Percentiles rank a stretch among this genome's conserved stretches.
These are phyloP conservation scores for Diorhabda carinulata DNA, from an alignment of 1,140 invertebrate species.

Conservation along the genomic window DNA sequence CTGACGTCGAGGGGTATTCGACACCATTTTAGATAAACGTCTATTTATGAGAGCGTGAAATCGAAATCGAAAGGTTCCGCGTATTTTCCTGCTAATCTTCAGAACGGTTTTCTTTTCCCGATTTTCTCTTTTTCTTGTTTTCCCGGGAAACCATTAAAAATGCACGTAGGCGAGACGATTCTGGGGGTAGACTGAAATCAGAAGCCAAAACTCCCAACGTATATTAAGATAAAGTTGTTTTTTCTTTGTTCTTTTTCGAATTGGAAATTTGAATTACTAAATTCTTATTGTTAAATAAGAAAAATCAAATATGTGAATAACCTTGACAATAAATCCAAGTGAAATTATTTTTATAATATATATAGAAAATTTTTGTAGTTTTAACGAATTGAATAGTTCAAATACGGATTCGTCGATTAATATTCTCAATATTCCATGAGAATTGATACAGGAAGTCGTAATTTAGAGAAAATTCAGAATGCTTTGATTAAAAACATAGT, in stretches of 20 bases:
- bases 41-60: slow-evolving; percentile 2
- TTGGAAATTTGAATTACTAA: too few species aligned
- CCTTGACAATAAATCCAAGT: too few species aligned
- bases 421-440: too few species aligned
- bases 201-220: background rate
- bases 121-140: slow-evolving; percentile 3
- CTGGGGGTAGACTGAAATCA: background rate
- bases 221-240: background rate
- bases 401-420: too few species aligned
- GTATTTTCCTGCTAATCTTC: slow-evolving; percentile 2
- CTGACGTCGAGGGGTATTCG: background rate
- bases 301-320: too few species aligned
- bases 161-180: background rate
- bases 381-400: too few species aligned
- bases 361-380: too few species aligned
- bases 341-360: too few species aligned
- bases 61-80: slow-evolving; percentile 1
- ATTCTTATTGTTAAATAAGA: too few species aligned
- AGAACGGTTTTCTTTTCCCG: slow-evolving; percentile 1
- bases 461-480: too few species aligned
- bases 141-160: slow-evolving; percentile 2
- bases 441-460: too few species aligned
- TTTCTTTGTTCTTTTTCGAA: background rate
- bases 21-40: slow-evolving; percentile 2
- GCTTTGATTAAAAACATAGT: too few species aligned